Base-by-base conservation (phyloP, 2,888 invertebrate species). In the Phaedon cochleariae region DNA sequence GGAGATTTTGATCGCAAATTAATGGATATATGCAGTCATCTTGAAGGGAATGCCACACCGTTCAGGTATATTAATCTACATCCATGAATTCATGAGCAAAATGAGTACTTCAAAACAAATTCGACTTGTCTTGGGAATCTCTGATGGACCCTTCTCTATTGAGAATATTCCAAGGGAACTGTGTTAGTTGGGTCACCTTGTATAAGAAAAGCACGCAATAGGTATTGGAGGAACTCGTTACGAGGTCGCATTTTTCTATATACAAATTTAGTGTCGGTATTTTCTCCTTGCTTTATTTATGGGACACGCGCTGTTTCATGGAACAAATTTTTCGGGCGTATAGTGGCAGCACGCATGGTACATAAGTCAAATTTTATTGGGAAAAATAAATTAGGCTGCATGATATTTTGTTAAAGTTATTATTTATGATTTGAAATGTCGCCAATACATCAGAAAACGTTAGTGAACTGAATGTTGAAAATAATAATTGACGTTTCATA, bases 221-320 rank as follows among this genome's bases (percentile, higher is more conserved):
- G n/a, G n/a, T 34, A 22, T 41, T 9, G 55, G 55, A 55, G 41
- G 55, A 55, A 55, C 41, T 41, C 55, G 41, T 55, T 21, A 41
- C 37, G 12, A 41, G 41, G 55, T 22, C 37, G 55, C 55, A 41
- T 55, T 55, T 55, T 55, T 55, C 55, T 41, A 20, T 41, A 20
- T 55, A 54, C 55, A 62, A 62, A 62, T 62, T 55, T 31, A 46
- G 45, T 54, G 54, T 54, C 34, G 62, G 62, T 48, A 62, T 54
- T 55, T 62, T 62, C 48, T 48, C 49, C 37, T 55, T 4, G 12
- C 41, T 15, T 41, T 41, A 41, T 41, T 41, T 41, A 41, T 41
- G 41, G 6, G 41, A 41, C 41, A 41, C 41, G 41, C 41, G n/a
- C 6, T 6, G 15, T 15, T 41, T 15, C 41, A 41, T 15, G 15